Percentiles rank a stretch among this genome's conserved stretches.
Evolutionary conservation across 2,113 vertebrate species (phyloP).

Genomic region (Ageneiosus marmoratus): DNA sequence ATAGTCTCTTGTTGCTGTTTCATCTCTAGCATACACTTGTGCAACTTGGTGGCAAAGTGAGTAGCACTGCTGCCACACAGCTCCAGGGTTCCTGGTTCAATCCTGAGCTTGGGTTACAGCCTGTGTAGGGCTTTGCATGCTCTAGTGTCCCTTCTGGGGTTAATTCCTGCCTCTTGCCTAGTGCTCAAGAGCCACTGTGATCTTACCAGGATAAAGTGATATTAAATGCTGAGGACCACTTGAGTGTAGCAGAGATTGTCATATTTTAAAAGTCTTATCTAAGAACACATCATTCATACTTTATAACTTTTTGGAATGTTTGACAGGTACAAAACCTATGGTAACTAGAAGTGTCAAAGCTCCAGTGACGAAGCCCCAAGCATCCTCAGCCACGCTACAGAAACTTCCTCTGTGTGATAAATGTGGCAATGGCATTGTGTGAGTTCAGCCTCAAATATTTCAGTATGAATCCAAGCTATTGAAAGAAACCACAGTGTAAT

Average conservation of each 20-base stretch:
- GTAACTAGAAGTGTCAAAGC: conserved; percentile 90
- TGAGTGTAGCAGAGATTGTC: not conserved
- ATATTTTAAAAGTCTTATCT: not conserved
- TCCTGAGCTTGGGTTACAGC: not conserved
- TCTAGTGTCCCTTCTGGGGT: not conserved
- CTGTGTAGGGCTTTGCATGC: not conserved
- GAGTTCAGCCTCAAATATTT: conserved; percentile 66
- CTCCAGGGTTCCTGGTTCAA: not conserved
- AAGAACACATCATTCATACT: not conserved
- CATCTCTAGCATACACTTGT: not conserved
- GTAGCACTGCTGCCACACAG: not conserved
- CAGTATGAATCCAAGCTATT: not conserved
- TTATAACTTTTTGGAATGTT: not conserved
- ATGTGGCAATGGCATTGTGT: conserved; percentile 96
- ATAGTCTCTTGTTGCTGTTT: not conserved
- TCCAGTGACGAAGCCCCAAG: conserved; percentile 79
- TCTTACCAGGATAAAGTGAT: not conserved
- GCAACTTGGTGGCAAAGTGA: not conserved
- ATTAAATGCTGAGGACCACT: not conserved
- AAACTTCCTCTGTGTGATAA: conserved; percentile 95
- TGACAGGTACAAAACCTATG: conserved; percentile 82
- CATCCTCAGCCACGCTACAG: conserved; percentile 76
- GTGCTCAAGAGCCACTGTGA: not conserved
- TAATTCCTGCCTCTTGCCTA: not conserved
- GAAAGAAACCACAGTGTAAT: not conserved